phyloP scores from a whole-genome alignment of 2,797 vertebrate genomes.

The Neoniphon sammara region DNA sequence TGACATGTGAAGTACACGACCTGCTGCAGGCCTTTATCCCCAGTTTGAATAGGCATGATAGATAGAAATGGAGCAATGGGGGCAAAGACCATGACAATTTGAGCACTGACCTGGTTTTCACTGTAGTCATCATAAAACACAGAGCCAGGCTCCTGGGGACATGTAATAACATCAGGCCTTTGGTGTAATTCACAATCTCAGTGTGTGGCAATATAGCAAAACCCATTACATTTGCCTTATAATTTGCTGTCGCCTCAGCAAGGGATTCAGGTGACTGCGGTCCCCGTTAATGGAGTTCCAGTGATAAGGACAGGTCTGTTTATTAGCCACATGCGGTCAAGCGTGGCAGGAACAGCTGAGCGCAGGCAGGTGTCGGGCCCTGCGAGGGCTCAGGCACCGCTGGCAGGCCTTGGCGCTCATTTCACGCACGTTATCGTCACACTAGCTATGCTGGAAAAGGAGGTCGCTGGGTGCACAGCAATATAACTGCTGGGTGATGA shows the following conservation, averaged over 20 bases:
- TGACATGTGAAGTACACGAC: slow-evolving; percentile 54
- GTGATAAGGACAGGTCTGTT: slow-evolving; percentile 82
- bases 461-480: slow-evolving; percentile 71
- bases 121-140: slow-evolving; percentile 82
- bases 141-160: slow-evolving; percentile 75
- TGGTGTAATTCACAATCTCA: slow-evolving; percentile 80
- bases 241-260: slow-evolving; percentile 71
- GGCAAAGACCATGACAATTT: slow-evolving; percentile 75
- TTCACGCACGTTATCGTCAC: slow-evolving; percentile 82
- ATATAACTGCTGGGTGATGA: slow-evolving; percentile 80
- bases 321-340: slow-evolving; percentile 80
- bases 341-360: slow-evolving; percentile 82
- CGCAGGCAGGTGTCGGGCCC: slow-evolving; percentile 78
- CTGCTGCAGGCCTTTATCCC: slow-evolving; percentile 72
- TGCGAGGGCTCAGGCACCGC: slow-evolving; percentile 73
- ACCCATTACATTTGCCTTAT: slow-evolving; percentile 82
- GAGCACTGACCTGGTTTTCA: slow-evolving; percentile 82
- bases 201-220: slow-evolving; percentile 77
- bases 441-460: slow-evolving; percentile 66
- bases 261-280: slow-evolving; percentile 77
- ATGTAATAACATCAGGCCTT: slow-evolving; percentile 77
- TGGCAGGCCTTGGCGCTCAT: slow-evolving; percentile 76
- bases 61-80: slow-evolving; percentile 75
- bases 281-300: slow-evolving; percentile 80
- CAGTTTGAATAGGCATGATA: slow-evolving; percentile 73